Evolutionary conservation across 2,113 vertebrate species (phyloP).

Genomic region (Mus spicilegus): DNA sequence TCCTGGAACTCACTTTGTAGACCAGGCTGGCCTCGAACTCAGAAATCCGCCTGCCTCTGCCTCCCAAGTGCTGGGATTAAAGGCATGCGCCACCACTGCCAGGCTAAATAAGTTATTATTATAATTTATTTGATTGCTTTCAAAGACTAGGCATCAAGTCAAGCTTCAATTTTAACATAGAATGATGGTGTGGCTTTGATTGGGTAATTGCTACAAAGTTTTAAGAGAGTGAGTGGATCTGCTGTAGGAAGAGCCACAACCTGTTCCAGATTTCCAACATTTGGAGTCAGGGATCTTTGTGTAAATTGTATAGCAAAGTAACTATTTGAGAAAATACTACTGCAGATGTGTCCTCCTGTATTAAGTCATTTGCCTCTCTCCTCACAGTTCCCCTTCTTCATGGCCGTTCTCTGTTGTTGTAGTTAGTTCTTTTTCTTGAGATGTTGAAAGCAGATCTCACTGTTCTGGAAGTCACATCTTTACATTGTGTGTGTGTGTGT

Average conservation of each 20-base stretch:
- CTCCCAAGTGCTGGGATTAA: too few species aligned
- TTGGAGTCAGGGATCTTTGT: background rate
- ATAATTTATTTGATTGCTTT: conserved; percentile 41
- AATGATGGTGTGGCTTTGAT: background rate
- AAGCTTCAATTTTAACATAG: conserved; percentile 25
- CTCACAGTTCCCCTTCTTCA: background rate
- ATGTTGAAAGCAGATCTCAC: background rate
- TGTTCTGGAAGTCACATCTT: background rate
- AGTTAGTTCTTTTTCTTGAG: background rate
- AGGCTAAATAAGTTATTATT: background rate
- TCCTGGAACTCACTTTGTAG: too few species aligned
- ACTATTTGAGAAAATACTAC: background rate
- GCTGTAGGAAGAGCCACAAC: background rate
- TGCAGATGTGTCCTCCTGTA: background rate
- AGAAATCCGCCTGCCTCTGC: too few species aligned
- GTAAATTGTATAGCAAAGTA: background rate
- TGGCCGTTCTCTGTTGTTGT: background rate
- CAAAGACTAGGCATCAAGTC: background rate
- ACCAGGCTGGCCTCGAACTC: too few species aligned
- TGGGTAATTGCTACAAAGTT: background rate
- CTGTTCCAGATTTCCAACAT: background rate
- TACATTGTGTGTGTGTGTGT: background rate
- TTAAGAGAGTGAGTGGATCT: background rate
- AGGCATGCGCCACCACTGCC: too few species aligned
- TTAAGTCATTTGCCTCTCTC: background rate